phyloP scores from a whole-genome alignment of 2,797 vertebrate genomes.

The Scleropages formosus region DNA sequence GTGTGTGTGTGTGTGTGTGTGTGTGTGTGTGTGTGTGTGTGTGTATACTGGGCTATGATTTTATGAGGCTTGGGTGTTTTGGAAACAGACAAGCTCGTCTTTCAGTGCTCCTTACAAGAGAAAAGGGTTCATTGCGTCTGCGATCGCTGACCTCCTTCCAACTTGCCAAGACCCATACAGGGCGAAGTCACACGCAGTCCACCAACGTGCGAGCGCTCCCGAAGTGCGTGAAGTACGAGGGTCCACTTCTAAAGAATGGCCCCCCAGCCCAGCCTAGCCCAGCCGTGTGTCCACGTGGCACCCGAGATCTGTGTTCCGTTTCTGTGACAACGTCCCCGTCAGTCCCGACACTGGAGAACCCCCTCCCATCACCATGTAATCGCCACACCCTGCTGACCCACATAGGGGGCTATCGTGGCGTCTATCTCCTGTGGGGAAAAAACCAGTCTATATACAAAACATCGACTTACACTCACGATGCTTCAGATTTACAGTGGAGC shows the following conservation, averaged over 20 bases:
- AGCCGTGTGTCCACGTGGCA: constrained; percentile 8
- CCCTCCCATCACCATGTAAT: not conserved
- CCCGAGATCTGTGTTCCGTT: not conserved
- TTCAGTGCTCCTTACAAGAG: too few relatives aligned
- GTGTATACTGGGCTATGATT: not conserved
- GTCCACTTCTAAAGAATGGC: not conserved
- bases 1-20: constrained; percentile 30
- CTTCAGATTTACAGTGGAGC: too few relatives aligned
- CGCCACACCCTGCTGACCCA: not conserved
- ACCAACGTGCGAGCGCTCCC: too few relatives aligned
- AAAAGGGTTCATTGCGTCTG: too few relatives aligned
- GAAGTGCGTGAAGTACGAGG: not conserved
- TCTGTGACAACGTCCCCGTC: not conserved
- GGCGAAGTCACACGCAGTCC: too few relatives aligned
- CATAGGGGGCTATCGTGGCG: not conserved
- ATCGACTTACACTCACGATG: too few relatives aligned
- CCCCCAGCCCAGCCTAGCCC: too few relatives aligned
- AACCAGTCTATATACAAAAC: too few relatives aligned
- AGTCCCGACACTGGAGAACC: not conserved
- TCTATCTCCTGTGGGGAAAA: not conserved
- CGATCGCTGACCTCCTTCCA: too few relatives aligned
- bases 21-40: too few relatives aligned
- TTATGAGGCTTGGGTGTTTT: not conserved
- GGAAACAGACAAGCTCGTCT: not conserved
- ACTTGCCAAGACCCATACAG: too few relatives aligned